A percentile compares a stretch with the other conserved stretches of the same genome.
These are phyloP conservation scores for Cacoxenus indagator DNA, from an alignment of 2,888 invertebrate genomes.

Conservation along the genomic window DNA sequence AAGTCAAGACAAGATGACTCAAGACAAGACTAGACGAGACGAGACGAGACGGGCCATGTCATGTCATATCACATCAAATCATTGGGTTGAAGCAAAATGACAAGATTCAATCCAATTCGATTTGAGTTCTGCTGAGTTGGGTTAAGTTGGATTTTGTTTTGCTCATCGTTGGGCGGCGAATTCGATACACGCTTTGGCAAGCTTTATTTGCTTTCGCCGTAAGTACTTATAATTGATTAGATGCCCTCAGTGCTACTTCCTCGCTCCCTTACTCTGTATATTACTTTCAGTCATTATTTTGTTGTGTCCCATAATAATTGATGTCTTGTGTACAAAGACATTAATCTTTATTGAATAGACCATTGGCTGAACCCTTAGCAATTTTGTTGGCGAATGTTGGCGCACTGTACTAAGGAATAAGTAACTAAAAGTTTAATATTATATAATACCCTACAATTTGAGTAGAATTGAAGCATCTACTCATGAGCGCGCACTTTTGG, in stretches of 20 bases:
- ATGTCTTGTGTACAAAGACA: constrained; percentile 58
- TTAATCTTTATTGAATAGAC: constrained; percentile 62
- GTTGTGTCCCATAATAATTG: constrained; percentile 50
- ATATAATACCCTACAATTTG: neutral
- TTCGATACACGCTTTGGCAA: neutral
- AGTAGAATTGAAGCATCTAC: too few species aligned
- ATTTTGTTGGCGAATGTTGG: neutral
- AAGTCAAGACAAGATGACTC: too few species aligned
- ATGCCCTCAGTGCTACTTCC: constrained; percentile 25
- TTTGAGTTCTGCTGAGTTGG: neutral
- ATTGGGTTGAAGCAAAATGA: too few species aligned
- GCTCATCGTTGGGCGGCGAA: constrained; percentile 15
- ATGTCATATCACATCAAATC: too few species aligned
- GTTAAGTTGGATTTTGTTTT: too few species aligned
- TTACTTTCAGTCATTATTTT: neutral
- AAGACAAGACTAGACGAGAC: too few species aligned
- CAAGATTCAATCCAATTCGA: neutral
- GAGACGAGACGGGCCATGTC: too few species aligned
- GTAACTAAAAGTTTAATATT: neutral
- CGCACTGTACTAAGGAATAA: neutral
- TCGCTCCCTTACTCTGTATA: neutral
- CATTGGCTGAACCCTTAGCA: constrained; percentile 48
- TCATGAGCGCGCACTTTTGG: too few species aligned
- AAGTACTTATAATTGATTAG: constrained; percentile 60
- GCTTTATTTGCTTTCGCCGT: constrained; percentile 12